phyloP scores from a whole-genome alignment of 2,888 invertebrate species.

The Tetrapedia diversipes region DNA sequence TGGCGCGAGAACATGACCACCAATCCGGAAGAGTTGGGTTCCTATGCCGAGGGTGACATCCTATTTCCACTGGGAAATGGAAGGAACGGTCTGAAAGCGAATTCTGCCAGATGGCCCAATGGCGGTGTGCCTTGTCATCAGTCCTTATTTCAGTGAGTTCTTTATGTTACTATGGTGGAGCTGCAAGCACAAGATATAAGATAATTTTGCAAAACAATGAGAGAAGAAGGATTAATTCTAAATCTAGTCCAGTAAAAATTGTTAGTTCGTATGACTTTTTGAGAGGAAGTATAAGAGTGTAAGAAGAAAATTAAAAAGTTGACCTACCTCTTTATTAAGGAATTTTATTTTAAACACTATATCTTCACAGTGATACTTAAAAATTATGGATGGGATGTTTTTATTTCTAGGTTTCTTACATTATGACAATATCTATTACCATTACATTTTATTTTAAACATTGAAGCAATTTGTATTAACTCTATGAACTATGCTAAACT shows the following conservation, averaged over 20 bases:
- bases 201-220: too few species aligned
- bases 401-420: slow-evolving; percentile 3
- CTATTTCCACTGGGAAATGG: slow-evolving; percentile 84
- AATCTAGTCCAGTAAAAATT: too few species aligned
- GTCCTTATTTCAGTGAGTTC: slow-evolving; percentile 85
- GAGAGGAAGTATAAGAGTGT: too few species aligned
- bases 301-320: not conserved
- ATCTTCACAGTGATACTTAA: not conserved
- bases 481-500: not conserved
- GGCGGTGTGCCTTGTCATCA: slow-evolving; percentile 89
- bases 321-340: not conserved
- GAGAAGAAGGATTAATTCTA: too few species aligned
- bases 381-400: too few species aligned
- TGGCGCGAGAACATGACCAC: slow-evolving; percentile 85
- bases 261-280: too few species aligned
- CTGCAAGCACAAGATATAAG: too few species aligned
- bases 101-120: slow-evolving; percentile 86
- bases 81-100: slow-evolving; percentile 86
- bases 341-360: not conserved
- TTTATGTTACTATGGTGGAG: not conserved
- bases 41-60: slow-evolving; percentile 91
- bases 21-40: slow-evolving; percentile 91
- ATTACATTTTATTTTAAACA: not conserved
- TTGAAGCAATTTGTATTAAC: not conserved
- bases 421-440: not conserved